Evolutionary conservation across 2,113 vertebrate species (phyloP).

Genomic region (Erythrocercus mccallii): DNA sequence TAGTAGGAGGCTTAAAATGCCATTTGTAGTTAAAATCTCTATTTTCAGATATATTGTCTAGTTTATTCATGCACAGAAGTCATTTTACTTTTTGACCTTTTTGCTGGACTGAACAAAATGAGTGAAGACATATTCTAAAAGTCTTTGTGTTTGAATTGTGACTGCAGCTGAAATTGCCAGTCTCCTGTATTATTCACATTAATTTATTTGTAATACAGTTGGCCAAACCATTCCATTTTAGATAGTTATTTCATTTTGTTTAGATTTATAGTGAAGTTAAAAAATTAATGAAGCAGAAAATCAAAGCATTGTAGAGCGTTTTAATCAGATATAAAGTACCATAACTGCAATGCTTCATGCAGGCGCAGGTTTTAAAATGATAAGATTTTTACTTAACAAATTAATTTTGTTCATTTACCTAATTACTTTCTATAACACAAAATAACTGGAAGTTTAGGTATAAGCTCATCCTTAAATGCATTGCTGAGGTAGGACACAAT

Average conservation of each 20-base stretch:
- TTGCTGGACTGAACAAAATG: slow-evolving; percentile 14
- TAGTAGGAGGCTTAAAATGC: neutral
- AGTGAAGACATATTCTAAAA: neutral
- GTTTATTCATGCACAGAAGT: slow-evolving; percentile 47
- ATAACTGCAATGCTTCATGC: neutral
- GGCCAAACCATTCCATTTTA: neutral
- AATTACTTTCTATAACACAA: neutral
- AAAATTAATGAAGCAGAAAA: slow-evolving; percentile 44
- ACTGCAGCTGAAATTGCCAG: neutral
- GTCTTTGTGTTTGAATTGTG: neutral
- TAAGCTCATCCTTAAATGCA: neutral
- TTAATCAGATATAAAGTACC: neutral
- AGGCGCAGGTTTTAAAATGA: neutral
- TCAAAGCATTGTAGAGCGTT: neutral
- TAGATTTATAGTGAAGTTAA: slow-evolving; percentile 7
- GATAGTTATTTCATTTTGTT: slow-evolving; percentile 1
- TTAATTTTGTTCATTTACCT: neutral
- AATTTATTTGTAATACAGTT: neutral
- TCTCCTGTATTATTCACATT: neutral
- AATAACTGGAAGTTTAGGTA: neutral
- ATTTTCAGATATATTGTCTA: slow-evolving; percentile 16
- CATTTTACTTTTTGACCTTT: slow-evolving; percentile 47
- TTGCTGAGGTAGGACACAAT: neutral
- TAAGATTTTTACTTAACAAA: neutral
- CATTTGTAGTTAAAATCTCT: slow-evolving; percentile 47